Conservation (phyloP, 2,113 vertebrate genomes). For the Craseonycteris thonglongyai region DNA sequence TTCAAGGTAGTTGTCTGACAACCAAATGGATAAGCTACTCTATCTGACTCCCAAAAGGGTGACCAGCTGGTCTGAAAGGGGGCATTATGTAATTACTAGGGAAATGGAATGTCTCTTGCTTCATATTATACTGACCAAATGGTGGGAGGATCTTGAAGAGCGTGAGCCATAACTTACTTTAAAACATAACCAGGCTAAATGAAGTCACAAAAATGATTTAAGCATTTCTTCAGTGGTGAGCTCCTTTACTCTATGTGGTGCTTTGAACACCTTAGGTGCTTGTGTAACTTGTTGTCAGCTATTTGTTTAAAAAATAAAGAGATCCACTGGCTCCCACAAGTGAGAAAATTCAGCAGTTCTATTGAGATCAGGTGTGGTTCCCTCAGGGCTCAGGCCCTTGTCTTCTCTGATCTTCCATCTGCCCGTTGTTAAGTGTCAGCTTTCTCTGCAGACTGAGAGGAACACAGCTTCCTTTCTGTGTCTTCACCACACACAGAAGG, state of each 20-base stretch:
- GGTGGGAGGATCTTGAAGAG: constrained; percentile 16
- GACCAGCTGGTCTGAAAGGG: constrained; percentile 26
- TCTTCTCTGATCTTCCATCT: background rate
- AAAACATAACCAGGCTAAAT: background rate
- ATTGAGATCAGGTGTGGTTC: background rate
- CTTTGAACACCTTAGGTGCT: background rate
- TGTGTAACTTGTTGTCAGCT: background rate
- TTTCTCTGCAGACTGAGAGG: background rate
- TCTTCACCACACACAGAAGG: background rate
- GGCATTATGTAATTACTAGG: background rate
- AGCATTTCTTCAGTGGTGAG: background rate
- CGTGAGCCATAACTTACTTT: background rate
- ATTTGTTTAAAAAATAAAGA: background rate
- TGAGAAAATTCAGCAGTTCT: background rate
- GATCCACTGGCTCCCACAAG: background rate
- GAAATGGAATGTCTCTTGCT: background rate
- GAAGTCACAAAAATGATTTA: background rate
- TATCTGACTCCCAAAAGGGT: background rate
- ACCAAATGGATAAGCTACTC: background rate
- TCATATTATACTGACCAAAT: background rate
- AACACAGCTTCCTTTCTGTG: background rate
- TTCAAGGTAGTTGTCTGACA: constrained; percentile 26
- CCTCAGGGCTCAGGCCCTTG: background rate
- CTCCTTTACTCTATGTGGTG: background rate
- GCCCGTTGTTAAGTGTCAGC: background rate